phyloP scores from a whole-genome alignment of 2,888 invertebrate species.

The Apoda limacodes region DNA sequence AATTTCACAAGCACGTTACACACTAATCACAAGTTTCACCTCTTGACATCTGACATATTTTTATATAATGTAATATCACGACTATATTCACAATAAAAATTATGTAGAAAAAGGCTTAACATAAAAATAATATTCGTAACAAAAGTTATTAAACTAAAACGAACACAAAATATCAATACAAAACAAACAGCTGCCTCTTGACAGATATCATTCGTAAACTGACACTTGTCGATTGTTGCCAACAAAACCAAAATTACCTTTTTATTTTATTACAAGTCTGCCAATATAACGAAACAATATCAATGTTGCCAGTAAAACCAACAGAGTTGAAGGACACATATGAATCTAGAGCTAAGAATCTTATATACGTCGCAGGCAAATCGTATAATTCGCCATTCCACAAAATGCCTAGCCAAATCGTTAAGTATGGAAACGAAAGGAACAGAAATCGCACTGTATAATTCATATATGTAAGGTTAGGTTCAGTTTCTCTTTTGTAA shows the following conservation, averaged over 20 bases:
- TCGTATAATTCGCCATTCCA: too few species aligned
- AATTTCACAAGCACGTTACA: constrained; percentile 62
- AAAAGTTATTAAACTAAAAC: constrained; percentile 64
- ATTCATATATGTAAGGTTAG: too few species aligned
- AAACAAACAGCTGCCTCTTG: constrained; percentile 68
- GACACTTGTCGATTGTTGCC: too few species aligned
- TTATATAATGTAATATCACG: constrained; percentile 39
- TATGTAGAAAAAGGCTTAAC: constrained; percentile 45
- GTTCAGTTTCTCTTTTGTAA: too few species aligned
- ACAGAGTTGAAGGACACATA: too few species aligned
- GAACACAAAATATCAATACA: constrained; percentile 65
- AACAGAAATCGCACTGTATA: too few species aligned
- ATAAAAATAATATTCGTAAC: constrained; percentile 61
- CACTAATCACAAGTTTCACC: constrained; percentile 64
- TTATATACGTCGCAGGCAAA: too few species aligned
- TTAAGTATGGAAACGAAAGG: too few species aligned
- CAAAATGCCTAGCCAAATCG: too few species aligned
- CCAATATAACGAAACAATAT: constrained; percentile 26
- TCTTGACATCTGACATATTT: constrained; percentile 67
- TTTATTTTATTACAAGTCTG: constrained; percentile 39
- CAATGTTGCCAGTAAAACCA: constrained; percentile 3
- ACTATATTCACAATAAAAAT: constrained; percentile 43
- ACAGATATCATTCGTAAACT: constrained; percentile 61
- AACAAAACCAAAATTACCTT: too few species aligned
- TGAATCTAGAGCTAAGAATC: too few species aligned